Evolutionary conservation across 1,140 invertebrate genomes (phyloP).

Genomic region (Panonychus citri): DNA sequence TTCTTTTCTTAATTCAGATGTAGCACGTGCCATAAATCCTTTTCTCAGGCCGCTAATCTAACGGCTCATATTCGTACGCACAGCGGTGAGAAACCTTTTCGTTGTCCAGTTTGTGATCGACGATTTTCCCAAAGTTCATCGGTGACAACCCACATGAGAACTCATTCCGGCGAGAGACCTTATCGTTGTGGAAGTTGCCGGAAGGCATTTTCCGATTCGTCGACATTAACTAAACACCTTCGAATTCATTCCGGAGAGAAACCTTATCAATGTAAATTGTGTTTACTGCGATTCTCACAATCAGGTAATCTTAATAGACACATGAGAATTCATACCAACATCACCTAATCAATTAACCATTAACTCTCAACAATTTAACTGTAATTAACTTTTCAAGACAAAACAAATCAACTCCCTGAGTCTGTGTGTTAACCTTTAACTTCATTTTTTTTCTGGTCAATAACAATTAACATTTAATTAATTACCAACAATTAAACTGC

Average conservation of each 20-base stretch:
- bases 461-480: no score
- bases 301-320: conserved; percentile 95
- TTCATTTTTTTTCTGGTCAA: no score
- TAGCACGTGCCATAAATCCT: conserved; percentile 74
- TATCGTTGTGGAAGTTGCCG: conserved; percentile 33
- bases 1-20: conserved; percentile 47
- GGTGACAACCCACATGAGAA: conserved; percentile 44
- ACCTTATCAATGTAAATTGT: conserved; percentile 70
- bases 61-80: conserved; percentile 23
- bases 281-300: conserved; percentile 78
- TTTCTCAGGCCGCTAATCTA: conserved; percentile 36
- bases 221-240: conserved; percentile 59
- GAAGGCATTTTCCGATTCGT: conserved; percentile 39
- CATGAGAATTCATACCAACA: conserved; percentile 63
- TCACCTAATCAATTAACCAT: not conserved
- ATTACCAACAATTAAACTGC: no score
- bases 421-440: no score
- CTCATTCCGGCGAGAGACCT: conserved; percentile 37
- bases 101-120: conserved; percentile 84
- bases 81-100: conserved; percentile 46
- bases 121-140: conserved; percentile 45
- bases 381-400: no score
- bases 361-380: no score
- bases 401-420: no score
- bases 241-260: conserved; percentile 84